A percentile compares a stretch with the other conserved stretches of the same genome.
These are phyloP conservation scores for Tenualosa thibaudeaui DNA, from an alignment of 2,797 vertebrate species.

Conservation along the genomic window DNA sequence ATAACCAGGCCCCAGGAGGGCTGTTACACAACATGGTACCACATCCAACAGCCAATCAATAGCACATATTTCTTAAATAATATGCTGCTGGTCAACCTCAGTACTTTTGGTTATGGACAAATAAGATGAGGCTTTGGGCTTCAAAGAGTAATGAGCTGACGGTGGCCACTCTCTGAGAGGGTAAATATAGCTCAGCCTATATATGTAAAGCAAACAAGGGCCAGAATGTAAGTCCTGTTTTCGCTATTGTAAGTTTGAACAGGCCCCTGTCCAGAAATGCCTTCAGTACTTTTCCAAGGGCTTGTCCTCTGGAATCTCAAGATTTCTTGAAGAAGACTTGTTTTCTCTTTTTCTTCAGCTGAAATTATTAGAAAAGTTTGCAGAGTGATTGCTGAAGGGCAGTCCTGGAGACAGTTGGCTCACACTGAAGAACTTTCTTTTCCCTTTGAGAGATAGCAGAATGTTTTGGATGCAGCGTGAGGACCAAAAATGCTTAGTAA, in stretches of 20 bases:
- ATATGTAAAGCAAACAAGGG: conserved; percentile 54
- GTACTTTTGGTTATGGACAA: not conserved
- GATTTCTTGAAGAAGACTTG: not conserved
- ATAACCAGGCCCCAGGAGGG: not conserved
- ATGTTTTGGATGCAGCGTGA: not conserved
- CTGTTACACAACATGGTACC: not conserved
- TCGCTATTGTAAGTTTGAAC: conserved; percentile 57
- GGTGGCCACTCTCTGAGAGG: conserved; percentile 34
- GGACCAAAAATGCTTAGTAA: not conserved
- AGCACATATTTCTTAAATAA: not conserved
- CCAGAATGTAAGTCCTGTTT: conserved; percentile 49
- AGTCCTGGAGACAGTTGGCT: not conserved
- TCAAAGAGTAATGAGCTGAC: conserved; percentile 44
- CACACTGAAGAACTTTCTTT: not conserved
- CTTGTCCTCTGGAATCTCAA: conserved; percentile 30
- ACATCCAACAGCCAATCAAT: conserved; percentile 12
- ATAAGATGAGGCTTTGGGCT: conserved; percentile 9
- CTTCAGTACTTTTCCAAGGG: conserved; percentile 54
- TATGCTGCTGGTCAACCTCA: not conserved
- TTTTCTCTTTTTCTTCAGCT: not conserved
- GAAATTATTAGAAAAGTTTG: not conserved
- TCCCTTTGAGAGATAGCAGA: not conserved
- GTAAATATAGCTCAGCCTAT: conserved; percentile 53
- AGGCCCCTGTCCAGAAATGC: conserved; percentile 52
- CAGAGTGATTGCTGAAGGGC: not conserved